A percentile compares a stretch with the other conserved stretches of the same genome.
phyloP scores from a whole-genome alignment of 2,888 invertebrate genomes.

The Drosophila formosana region DNA sequence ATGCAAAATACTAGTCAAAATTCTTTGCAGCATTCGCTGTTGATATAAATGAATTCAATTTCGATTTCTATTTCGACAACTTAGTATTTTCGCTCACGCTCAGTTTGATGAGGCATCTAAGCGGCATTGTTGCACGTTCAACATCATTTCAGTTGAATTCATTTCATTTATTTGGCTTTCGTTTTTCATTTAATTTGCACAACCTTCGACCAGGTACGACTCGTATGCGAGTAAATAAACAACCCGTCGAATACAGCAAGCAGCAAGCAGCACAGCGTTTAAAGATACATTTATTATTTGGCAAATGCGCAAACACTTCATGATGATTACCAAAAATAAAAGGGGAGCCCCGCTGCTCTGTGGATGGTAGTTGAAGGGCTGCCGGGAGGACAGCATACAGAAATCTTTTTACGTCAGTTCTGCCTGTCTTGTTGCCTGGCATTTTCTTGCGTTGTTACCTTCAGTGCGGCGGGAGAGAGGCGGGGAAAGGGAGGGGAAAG shows the following conservation, averaged over 20 bases:
- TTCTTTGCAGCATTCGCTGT: background rate
- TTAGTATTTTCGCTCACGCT: background rate
- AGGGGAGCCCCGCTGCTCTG: background rate
- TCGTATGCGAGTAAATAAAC: conserved; percentile 39
- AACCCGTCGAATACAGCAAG: conserved; percentile 39
- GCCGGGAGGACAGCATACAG: conserved; percentile 47
- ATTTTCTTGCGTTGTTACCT: conserved; percentile 83
- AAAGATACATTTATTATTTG: conserved; percentile 70
- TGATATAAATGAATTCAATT: background rate
- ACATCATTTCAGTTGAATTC: conserved; percentile 20
- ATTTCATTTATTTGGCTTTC: conserved; percentile 15
- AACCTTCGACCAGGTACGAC: conserved; percentile 37
- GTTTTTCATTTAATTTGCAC: conserved; percentile 22
- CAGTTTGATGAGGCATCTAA: background rate
- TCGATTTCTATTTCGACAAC: background rate
- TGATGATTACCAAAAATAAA: conserved; percentile 59
- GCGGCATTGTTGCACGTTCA: conserved; percentile 27
- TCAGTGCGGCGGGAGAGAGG: conserved; percentile 38
- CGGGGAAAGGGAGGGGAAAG: background rate
- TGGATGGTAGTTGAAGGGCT: conserved; percentile 9
- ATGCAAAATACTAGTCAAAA: too few relatives aligned
- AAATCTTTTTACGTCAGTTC: conserved; percentile 81
- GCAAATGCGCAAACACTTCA: conserved; percentile 69
- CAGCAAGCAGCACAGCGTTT: conserved; percentile 44
- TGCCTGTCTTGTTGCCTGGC: conserved; percentile 83